Conservation (phyloP, 2,113 vertebrate genomes). For the Leucopsar rothschildi region DNA sequence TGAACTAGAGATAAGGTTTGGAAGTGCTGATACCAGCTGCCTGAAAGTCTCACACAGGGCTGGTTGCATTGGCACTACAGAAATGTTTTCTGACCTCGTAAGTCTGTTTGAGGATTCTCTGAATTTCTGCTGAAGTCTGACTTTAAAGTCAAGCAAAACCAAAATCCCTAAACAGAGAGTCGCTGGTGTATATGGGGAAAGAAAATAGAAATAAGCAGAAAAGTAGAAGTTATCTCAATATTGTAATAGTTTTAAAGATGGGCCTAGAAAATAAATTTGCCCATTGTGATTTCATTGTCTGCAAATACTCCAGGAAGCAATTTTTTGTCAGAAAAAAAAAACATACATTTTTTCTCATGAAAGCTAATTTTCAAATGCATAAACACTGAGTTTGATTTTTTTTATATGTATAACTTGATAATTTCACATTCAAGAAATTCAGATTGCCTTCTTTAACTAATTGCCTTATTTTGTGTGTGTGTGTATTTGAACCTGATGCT, state of each 20-base stretch:
- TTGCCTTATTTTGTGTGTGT: neutral
- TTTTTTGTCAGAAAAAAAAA: neutral
- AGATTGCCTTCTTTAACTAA: neutral
- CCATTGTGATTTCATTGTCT: neutral
- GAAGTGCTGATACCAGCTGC: neutral
- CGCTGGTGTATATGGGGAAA: neutral
- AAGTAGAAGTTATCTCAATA: neutral
- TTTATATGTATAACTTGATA: neutral
- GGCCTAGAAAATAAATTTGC: neutral
- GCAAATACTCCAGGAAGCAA: neutral
- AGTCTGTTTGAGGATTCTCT: neutral
- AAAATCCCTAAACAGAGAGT: neutral
- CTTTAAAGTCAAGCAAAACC: neutral
- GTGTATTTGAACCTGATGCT: neutral
- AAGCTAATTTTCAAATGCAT: neutral
- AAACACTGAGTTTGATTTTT: neutral
- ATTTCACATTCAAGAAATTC: neutral
- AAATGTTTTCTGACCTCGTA: neutral
- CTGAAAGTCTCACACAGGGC: neutral
- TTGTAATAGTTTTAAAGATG: neutral
- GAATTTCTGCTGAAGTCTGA: neutral
- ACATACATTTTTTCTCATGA: neutral
- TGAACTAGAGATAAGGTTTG: neutral
- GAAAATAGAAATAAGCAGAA: neutral
- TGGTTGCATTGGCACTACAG: neutral